Evolutionary conservation across 35 echinoderm and acorn worm genomes (phyloP).

Genomic region (Strongylocentrotus purpuratus): DNA sequence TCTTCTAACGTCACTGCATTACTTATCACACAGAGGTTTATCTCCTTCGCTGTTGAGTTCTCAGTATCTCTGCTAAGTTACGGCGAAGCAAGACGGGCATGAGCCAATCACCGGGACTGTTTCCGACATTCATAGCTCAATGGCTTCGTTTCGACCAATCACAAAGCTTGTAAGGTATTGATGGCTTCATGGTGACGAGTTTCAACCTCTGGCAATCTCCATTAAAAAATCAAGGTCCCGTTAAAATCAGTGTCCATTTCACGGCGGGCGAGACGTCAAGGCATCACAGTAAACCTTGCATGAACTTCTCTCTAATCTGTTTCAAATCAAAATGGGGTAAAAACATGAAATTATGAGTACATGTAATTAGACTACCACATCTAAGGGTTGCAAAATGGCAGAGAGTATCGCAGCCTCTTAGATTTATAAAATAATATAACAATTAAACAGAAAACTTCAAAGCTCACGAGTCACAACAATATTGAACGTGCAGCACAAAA

Average conservation of each 20-base stretch:
- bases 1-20: not conserved
- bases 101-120: not conserved
- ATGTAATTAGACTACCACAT: not conserved
- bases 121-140: not conserved
- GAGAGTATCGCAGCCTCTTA: not conserved
- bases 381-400: not conserved
- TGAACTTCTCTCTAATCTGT: constrained; percentile 35
- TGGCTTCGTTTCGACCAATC: constrained; percentile 1
- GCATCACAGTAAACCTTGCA: constrained; percentile 22
- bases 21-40: not conserved
- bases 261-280: not conserved
- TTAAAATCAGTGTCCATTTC: constrained; percentile 3
- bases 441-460: not conserved
- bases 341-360: not conserved
- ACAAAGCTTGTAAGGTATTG: not conserved
- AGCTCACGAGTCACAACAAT: not conserved
- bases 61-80: no score
- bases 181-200: not conserved
- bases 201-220: not conserved
- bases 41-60: not conserved
- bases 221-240: not conserved
- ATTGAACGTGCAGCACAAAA: not conserved
- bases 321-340: not conserved
- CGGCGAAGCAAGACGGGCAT: no score
- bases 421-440: not conserved